Evolutionary conservation across 2,888 invertebrate species (phyloP).

Genomic region (Chymomyza procnemis): DNA sequence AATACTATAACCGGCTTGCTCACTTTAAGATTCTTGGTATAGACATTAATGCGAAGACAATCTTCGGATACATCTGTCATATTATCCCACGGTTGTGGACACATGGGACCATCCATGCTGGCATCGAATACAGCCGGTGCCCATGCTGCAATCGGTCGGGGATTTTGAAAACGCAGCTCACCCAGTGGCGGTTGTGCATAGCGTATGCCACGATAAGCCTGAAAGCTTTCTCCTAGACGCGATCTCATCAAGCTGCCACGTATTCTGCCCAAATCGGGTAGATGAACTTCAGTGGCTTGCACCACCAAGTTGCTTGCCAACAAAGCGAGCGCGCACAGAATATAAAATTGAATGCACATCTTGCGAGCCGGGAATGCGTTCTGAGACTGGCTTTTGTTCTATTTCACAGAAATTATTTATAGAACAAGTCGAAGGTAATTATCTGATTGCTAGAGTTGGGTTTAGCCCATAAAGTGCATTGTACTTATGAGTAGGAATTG

Average conservation of each 20-base stretch:
- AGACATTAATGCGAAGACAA: conserved; percentile 82
- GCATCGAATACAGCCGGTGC: conserved; percentile 79
- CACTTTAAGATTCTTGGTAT: conserved; percentile 74
- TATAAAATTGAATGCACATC: conserved; percentile 27
- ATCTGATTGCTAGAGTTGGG: no score
- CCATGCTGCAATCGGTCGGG: conserved; percentile 79
- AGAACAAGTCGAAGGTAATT: no score
- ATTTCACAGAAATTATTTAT: no score
- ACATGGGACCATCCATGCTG: conserved; percentile 81
- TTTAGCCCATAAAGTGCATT: no score
- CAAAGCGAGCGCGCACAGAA: conserved; percentile 22
- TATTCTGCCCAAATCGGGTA: conserved; percentile 71
- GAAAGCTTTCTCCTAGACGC: conserved; percentile 60
- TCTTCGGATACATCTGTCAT: conserved; percentile 79
- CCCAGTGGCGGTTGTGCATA: conserved; percentile 74
- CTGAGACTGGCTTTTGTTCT: no score
- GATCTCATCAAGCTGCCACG: conserved; percentile 63
- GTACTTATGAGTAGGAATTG: no score
- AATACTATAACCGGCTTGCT: conserved; percentile 82
- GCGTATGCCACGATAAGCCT: conserved; percentile 75
- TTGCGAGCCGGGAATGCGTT: conserved; percentile 7
- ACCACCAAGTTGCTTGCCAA: conserved; percentile 11
- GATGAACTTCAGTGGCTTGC: conserved; percentile 52
- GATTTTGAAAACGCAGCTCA: conserved; percentile 76
- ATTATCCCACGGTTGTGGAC: conserved; percentile 78